Conservation (phyloP, 2,888 invertebrate species). For the Melikaiella ostensackeni region DNA sequence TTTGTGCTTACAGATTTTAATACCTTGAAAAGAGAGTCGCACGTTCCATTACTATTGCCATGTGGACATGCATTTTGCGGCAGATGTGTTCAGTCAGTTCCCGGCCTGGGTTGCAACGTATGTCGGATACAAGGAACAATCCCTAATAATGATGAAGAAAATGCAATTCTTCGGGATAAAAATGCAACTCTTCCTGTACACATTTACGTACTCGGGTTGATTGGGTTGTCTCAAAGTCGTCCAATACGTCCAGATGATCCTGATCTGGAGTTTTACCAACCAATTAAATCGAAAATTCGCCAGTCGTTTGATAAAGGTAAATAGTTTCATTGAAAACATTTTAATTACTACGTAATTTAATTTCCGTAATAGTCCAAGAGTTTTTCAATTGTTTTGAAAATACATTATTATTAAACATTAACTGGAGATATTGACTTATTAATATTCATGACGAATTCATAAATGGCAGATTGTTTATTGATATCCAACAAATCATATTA, state of each 20-base stretch:
- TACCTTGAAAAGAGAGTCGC: conserved; percentile 43
- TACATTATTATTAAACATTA: no score
- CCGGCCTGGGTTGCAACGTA: conserved; percentile 71
- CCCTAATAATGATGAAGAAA: conserved; percentile 43
- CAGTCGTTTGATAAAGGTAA: conserved; percentile 42
- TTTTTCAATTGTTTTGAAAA: no score
- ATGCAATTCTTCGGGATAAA: conserved; percentile 40
- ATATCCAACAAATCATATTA: not conserved
- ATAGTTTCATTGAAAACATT: not conserved
- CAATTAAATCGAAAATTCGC: conserved; percentile 35
- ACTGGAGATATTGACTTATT: no score
- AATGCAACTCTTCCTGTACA: conserved; percentile 69
- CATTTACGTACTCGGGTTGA: conserved; percentile 70
- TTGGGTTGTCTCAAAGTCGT: conserved; percentile 49
- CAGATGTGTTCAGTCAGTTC: conserved; percentile 79
- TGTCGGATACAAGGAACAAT: conserved; percentile 66
- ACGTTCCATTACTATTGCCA: conserved; percentile 80
- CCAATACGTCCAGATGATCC: conserved; percentile 53
- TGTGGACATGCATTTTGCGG: conserved; percentile 86
- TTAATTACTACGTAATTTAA: not conserved
- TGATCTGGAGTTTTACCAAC: conserved; percentile 56
- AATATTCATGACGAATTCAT: not conserved
- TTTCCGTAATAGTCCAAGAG: no score
- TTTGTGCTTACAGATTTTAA: conserved; percentile 51
- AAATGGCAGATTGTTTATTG: not conserved